Conservation (phyloP, 2,797 vertebrate species). For the Cygnus olor region DNA sequence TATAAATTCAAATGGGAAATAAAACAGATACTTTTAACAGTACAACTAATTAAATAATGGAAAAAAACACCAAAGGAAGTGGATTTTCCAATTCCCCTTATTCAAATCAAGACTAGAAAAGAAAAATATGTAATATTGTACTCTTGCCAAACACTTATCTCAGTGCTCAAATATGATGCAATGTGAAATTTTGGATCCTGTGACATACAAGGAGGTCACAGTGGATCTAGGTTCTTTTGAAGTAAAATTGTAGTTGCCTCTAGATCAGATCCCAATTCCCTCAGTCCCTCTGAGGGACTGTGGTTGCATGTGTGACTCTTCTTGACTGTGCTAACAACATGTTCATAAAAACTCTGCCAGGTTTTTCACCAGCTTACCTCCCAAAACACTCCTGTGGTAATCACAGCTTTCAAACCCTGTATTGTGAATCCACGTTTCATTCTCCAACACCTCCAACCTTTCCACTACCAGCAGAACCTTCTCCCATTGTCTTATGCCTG, state of each 20-base stretch:
- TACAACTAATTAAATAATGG: neutral
- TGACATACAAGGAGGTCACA: neutral
- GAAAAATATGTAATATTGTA: neutral
- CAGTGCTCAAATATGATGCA: neutral
- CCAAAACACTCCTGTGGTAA: neutral
- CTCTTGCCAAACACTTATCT: neutral
- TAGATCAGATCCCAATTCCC: neutral
- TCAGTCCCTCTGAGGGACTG: neutral
- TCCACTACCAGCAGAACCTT: too few relatives aligned
- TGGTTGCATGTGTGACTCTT: neutral
- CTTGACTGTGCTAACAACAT: neutral
- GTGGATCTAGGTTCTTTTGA: neutral
- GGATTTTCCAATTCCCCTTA: neutral
- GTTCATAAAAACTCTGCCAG: neutral
- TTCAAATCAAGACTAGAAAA: neutral
- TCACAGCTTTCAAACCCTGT: neutral
- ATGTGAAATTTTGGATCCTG: neutral
- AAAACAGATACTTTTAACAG: neutral
- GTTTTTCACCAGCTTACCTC: neutral
- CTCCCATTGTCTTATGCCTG: neutral
- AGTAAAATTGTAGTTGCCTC: neutral
- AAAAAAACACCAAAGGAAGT: neutral
- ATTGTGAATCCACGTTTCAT: neutral
- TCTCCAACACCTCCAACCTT: neutral
- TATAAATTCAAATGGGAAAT: conserved; percentile 11